Percentiles rank a stretch among this genome's conserved stretches.
Evolutionary conservation across 1,140 invertebrate species (phyloP).

Genomic region (Diorhabda carinulata): DNA sequence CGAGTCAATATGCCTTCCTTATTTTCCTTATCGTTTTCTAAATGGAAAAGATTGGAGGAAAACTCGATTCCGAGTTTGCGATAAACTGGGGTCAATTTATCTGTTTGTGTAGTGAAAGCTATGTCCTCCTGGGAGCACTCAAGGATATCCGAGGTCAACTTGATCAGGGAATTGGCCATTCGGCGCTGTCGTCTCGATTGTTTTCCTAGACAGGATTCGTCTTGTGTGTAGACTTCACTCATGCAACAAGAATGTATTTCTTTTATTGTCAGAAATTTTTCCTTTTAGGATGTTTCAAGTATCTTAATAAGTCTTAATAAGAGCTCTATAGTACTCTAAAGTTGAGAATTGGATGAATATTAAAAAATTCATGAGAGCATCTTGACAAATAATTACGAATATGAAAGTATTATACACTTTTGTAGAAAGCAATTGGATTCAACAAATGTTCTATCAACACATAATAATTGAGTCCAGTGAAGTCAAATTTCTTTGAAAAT

Average conservation of each 20-base stretch:
- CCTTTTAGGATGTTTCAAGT: too few species aligned
- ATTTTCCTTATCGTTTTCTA: background rate
- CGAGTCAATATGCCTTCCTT: background rate
- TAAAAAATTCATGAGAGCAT: too few species aligned
- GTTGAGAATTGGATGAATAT: too few species aligned
- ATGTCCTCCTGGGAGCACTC: background rate
- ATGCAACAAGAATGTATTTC: background rate
- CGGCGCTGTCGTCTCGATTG: background rate
- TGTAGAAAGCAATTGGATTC: too few species aligned
- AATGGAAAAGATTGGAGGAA: background rate
- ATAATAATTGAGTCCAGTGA: too few species aligned
- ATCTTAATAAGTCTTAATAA: too few species aligned
- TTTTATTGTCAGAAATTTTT: background rate
- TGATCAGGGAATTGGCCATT: background rate
- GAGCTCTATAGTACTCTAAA: too few species aligned
- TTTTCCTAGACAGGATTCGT: background rate
- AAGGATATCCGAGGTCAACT: background rate
- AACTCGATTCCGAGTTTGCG: background rate
- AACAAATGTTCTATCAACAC: too few species aligned
- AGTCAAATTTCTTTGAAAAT: too few species aligned
- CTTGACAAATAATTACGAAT: too few species aligned
- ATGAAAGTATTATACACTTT: too few species aligned
- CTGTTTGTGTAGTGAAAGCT: background rate
- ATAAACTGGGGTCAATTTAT: background rate
- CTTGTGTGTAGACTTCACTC: background rate